phyloP scores from a whole-genome alignment of 1,140 invertebrate species.

The Muscidifurax raptorellus region DNA sequence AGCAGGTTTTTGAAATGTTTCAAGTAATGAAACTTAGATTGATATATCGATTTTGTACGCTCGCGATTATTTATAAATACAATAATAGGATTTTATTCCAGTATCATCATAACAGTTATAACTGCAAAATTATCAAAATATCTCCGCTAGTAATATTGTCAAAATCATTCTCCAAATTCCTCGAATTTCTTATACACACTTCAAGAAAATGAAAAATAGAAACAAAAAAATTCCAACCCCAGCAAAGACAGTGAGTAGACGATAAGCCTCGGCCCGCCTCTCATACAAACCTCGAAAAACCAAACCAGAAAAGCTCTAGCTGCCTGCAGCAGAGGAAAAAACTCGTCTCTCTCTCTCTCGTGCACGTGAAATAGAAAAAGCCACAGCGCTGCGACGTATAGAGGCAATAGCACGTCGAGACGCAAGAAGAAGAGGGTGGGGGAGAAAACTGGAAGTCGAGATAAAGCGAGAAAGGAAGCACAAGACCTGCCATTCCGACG shows the following conservation, averaged over 20 bases:
- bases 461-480: slow-evolving; percentile 7
- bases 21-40: too few species aligned
- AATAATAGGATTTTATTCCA: too few species aligned
- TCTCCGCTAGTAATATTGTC: too few species aligned
- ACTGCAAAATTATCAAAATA: too few species aligned
- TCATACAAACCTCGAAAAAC: neutral
- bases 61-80: too few species aligned
- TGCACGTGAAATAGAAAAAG: neutral
- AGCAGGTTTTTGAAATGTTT: too few species aligned
- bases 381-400: neutral
- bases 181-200: too few species aligned
- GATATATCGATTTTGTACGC: too few species aligned
- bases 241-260: neutral
- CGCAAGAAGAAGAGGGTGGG: neutral
- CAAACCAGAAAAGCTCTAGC: neutral
- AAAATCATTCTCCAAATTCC: too few species aligned
- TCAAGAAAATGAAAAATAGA: too few species aligned
- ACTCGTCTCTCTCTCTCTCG: neutral
- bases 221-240: too few species aligned
- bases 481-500: neutral
- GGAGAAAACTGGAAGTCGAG: slow-evolving; percentile 13
- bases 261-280: neutral
- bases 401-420: neutral
- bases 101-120: too few species aligned
- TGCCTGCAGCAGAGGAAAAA: neutral